These are phyloP conservation scores for Eilema caniola DNA, from an alignment of 2,888 invertebrate species.

Conservation along the genomic window DNA sequence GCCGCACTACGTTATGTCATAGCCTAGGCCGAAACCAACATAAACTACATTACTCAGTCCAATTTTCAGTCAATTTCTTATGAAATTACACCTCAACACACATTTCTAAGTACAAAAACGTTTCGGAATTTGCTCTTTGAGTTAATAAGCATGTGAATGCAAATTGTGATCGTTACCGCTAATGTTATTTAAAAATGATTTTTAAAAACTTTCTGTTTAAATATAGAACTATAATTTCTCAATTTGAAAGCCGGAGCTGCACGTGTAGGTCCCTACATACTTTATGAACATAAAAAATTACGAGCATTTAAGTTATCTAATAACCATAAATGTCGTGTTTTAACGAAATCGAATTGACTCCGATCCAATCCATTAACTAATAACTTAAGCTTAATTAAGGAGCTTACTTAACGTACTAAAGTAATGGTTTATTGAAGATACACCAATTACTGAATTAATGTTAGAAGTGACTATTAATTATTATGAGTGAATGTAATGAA, in stretches of 20 bases:
- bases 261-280: neutral
- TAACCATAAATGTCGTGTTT: constrained; percentile 57
- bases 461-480: constrained; percentile 49
- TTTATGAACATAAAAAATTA: constrained; percentile 61
- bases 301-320: constrained; percentile 61
- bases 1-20: constrained; percentile 81
- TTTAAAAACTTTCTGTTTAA: constrained; percentile 26
- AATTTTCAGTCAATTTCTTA: constrained; percentile 86
- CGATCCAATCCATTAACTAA: constrained; percentile 66
- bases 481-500: constrained; percentile 43
- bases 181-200: constrained; percentile 41
- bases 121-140: constrained; percentile 64
- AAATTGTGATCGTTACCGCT: constrained; percentile 39
- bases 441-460: constrained; percentile 52
- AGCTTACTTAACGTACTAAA: constrained; percentile 58
- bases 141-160: constrained; percentile 52
- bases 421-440: constrained; percentile 56
- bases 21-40: constrained; percentile 83
- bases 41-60: constrained; percentile 85
- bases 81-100: constrained; percentile 79
- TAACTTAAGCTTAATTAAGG: constrained; percentile 69
- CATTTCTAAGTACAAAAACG: constrained; percentile 81
- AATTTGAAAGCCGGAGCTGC: constrained; percentile 60
- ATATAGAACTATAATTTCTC: constrained; percentile 59
- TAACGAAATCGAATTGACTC: constrained; percentile 57